Evolutionary conservation across 2,113 vertebrate genomes (phyloP).

Genomic region (Eclectus roratus): DNA sequence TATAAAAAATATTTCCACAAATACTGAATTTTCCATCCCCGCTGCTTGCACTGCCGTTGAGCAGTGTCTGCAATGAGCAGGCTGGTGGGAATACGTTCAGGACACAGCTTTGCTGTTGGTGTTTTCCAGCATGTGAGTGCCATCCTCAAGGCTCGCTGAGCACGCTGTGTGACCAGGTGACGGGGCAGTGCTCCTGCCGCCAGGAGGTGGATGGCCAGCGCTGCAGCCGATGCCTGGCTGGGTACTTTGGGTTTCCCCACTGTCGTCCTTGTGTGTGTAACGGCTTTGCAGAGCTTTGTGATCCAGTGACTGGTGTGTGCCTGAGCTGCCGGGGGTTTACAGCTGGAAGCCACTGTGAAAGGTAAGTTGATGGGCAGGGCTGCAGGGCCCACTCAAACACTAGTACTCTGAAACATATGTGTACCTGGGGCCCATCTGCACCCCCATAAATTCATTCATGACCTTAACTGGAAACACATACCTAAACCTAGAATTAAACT

Average conservation of each 20-base stretch:
- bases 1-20: not conserved
- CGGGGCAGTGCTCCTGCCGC: slow-evolving; percentile 82
- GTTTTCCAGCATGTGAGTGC: slow-evolving; percentile 80
- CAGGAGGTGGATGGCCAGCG: slow-evolving; percentile 64
- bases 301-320: slow-evolving; percentile 75
- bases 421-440: not conserved
- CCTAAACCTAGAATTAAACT: not conserved
- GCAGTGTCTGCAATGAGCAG: rapidly evolving
- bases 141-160: slow-evolving; percentile 77
- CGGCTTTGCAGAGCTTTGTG: slow-evolving; percentile 75
- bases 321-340: slow-evolving; percentile 73
- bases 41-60: not conserved
- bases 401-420: rapidly evolving
- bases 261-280: slow-evolving; percentile 82
- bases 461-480: not conserved
- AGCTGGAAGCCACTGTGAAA: slow-evolving; percentile 79
- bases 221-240: slow-evolving; percentile 77
- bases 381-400: not conserved
- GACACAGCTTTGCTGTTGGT: not conserved
- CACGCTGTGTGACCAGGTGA: slow-evolving; percentile 78
- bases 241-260: slow-evolving; percentile 83
- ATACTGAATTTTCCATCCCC: not conserved
- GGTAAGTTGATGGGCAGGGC: slow-evolving; percentile 12
- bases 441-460: not conserved
- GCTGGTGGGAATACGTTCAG: not conserved